phyloP scores from a whole-genome alignment of 2,113 vertebrate genomes.

The Sylvia atricapilla region DNA sequence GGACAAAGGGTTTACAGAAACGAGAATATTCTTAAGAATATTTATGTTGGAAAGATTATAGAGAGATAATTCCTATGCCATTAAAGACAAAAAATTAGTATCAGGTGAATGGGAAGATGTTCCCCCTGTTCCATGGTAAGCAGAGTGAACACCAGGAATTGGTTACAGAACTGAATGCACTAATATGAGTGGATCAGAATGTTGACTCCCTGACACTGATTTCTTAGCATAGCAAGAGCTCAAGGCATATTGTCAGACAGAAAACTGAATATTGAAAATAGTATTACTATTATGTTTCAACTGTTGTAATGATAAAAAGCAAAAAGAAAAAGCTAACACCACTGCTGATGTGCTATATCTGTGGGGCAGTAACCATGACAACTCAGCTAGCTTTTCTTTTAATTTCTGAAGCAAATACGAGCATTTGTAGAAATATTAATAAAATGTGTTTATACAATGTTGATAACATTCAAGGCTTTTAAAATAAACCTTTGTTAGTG shows the following conservation, averaged over 20 bases:
- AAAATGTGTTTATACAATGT: background rate
- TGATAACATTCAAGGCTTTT: background rate
- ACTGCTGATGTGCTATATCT: background rate
- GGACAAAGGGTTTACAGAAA: background rate
- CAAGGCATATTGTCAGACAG: background rate
- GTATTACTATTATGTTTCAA: background rate
- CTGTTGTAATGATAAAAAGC: background rate
- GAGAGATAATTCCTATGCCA: background rate
- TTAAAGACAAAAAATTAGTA: background rate
- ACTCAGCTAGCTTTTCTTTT: background rate
- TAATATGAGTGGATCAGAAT: background rate
- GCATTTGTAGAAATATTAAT: background rate
- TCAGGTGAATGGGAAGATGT: background rate
- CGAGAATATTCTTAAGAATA: background rate
- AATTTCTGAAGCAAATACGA: constrained; percentile 31
- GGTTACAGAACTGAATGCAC: background rate
- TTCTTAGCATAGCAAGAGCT: background rate
- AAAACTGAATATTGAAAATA: background rate
- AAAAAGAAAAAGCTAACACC: background rate
- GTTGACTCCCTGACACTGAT: background rate
- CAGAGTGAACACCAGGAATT: background rate
- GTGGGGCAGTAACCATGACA: constrained; percentile 13
- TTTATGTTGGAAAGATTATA: background rate
- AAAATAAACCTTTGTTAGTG: constrained; percentile 7
- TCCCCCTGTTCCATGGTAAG: background rate